phyloP scores from a whole-genome alignment of 2,113 vertebrate species.

The Oncorhynchus kisutch region DNA sequence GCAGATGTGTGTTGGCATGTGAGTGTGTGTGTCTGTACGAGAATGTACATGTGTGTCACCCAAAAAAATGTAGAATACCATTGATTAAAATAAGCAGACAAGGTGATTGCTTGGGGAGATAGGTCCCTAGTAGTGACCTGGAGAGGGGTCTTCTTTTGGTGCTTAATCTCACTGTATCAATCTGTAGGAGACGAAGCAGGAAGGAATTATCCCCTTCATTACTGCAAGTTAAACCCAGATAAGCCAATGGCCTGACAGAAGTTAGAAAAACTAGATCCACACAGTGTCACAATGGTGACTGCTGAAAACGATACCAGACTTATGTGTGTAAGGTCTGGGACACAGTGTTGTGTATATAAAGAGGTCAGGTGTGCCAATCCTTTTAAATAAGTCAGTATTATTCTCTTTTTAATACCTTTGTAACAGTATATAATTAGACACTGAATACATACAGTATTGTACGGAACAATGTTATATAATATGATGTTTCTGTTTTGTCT shows the following conservation, averaged over 20 bases:
- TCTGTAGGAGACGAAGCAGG: constrained; percentile 4
- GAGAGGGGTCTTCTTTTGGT: constrained; percentile 8
- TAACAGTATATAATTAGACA: constrained; percentile 16
- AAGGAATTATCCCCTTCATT: constrained; percentile 29
- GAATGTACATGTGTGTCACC: not conserved
- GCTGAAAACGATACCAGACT: constrained; percentile 15
- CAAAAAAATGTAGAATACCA: not conserved
- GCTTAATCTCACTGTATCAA: constrained; percentile 20
- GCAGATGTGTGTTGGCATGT: not conserved
- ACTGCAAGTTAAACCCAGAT: constrained; percentile 19
- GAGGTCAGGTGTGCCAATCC: constrained; percentile 21
- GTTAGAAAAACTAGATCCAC: constrained; percentile 16
- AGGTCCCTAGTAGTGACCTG: not conserved
- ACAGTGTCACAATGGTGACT: constrained; percentile 2
- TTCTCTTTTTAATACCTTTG: constrained; percentile 56
- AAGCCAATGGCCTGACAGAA: constrained; percentile 13
- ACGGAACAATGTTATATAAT: constrained; percentile 40
- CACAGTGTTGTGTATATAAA: not conserved
- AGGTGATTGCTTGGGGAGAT: constrained; percentile 45
- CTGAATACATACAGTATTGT: constrained; percentile 33
- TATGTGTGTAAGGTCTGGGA: not conserved
- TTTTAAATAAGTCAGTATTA: constrained; percentile 56
- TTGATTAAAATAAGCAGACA: constrained; percentile 49
- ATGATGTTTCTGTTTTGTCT: constrained; percentile 4
- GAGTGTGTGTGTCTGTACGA: constrained; percentile 7